Conservation (phyloP, 2,113 vertebrate genomes). For the Garra rufa region DNA sequence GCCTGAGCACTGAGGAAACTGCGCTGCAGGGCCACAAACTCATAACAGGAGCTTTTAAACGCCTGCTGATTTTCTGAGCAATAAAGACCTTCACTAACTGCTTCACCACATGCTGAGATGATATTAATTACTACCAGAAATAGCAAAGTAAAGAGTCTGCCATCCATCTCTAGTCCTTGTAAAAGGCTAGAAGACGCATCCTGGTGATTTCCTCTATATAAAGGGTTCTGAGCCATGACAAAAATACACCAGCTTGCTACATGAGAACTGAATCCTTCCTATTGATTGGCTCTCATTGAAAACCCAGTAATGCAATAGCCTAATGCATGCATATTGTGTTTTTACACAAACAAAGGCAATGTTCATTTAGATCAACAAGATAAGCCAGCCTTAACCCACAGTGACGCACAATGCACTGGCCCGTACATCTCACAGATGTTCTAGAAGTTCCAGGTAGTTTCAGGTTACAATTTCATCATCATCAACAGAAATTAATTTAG, state of each 20-base stretch:
- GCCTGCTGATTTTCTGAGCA: slow-evolving; percentile 82
- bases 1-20: slow-evolving; percentile 83
- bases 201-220: slow-evolving; percentile 57
- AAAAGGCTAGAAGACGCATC: slow-evolving; percentile 49
- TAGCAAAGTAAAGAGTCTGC: slow-evolving; percentile 69
- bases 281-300: slow-evolving; percentile 51
- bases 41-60: slow-evolving; percentile 87
- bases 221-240: slow-evolving; percentile 40
- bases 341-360: slow-evolving; percentile 18
- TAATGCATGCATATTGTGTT: slow-evolving; percentile 47
- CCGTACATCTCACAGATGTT: not conserved
- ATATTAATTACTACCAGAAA: slow-evolving; percentile 61
- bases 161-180: slow-evolving; percentile 73
- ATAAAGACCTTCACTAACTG: slow-evolving; percentile 39
- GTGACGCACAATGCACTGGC: not conserved
- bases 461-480: not conserved
- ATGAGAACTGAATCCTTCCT: slow-evolving; percentile 34
- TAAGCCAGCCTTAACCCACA: not conserved
- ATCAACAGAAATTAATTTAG: not conserved
- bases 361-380: slow-evolving; percentile 13
- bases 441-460: not conserved
- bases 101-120: slow-evolving; percentile 57
- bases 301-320: slow-evolving; percentile 21
- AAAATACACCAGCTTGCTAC: slow-evolving; percentile 50
- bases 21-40: slow-evolving; percentile 79